These are phyloP conservation scores for Tapirus indicus DNA, from an alignment of 2,797 vertebrate species.

Conservation along the genomic window DNA sequence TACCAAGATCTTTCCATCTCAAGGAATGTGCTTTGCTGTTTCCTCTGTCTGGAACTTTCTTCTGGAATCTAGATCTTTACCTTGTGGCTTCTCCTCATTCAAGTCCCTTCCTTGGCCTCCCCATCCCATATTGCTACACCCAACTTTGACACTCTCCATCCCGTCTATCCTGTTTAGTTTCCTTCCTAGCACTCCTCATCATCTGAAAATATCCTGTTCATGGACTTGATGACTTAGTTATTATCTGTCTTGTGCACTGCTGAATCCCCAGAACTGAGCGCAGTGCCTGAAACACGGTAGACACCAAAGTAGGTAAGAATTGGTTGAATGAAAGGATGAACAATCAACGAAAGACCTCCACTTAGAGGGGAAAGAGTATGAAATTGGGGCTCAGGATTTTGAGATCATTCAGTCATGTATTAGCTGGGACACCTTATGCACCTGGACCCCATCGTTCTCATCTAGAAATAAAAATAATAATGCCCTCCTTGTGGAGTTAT, in stretches of 20 bases:
- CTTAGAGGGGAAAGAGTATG: background rate
- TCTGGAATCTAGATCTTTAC: background rate
- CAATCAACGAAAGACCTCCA: background rate
- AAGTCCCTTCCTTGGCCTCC: no score
- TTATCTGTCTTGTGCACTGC: background rate
- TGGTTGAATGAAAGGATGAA: background rate
- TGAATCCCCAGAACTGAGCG: background rate
- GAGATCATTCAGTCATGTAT: background rate
- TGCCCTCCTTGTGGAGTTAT: background rate
- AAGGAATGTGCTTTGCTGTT: background rate
- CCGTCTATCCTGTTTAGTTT: background rate
- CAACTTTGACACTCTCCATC: background rate
- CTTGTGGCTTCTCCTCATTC: background rate
- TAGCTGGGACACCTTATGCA: background rate
- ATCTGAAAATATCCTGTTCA: background rate
- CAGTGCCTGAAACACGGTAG: background rate
- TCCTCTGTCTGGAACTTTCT: background rate
- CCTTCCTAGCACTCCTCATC: background rate
- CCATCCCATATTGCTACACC: rapidly evolving
- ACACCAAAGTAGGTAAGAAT: background rate
- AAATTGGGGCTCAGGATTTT: background rate
- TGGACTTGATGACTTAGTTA: no score
- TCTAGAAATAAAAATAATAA: background rate
- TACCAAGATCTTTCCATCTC: background rate
- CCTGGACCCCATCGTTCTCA: no score